These are phyloP conservation scores for Diorhabda carinulata DNA, from an alignment of 1,140 invertebrate species.

Conservation along the genomic window DNA sequence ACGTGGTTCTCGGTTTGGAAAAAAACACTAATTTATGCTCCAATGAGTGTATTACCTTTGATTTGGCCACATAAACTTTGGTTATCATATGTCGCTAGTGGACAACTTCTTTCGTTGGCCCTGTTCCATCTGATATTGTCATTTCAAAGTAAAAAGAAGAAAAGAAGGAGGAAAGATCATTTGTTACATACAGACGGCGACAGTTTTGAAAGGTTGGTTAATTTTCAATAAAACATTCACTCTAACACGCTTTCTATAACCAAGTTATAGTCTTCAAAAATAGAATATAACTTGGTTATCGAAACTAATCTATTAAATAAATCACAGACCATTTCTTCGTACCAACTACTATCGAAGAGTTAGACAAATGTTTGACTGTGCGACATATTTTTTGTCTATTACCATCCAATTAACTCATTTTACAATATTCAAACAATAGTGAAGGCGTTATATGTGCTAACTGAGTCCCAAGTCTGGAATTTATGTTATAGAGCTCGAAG, in stretches of 20 bases:
- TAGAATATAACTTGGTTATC: too few relatives aligned
- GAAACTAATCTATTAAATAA: too few relatives aligned
- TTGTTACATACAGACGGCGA: conserved; percentile 39
- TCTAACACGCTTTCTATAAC: not conserved
- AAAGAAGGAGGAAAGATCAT: conserved; percentile 26
- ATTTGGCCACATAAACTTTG: conserved; percentile 43
- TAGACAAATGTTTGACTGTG: too few relatives aligned
- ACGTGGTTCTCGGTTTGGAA: conserved; percentile 42
- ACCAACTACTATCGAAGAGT: too few relatives aligned
- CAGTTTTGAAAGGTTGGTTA: conserved; percentile 43
- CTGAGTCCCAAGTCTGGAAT: too few relatives aligned
- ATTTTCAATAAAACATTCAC: too few relatives aligned
- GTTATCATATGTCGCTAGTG: conserved; percentile 43
- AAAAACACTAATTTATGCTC: conserved; percentile 41
- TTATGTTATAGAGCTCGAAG: too few relatives aligned
- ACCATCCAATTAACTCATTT: too few relatives aligned
- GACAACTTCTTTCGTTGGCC: conserved; percentile 38
- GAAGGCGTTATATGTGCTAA: too few relatives aligned
- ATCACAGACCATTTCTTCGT: too few relatives aligned
- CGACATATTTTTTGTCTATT: too few relatives aligned
- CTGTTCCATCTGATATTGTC: conserved; percentile 39
- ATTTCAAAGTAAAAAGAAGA: conserved; percentile 30
- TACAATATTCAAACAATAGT: too few relatives aligned
- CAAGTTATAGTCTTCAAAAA: not conserved
- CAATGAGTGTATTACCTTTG: conserved; percentile 39